Evolutionary conservation across 2,888 invertebrate species (phyloP).

Genomic region (Chrysolina americana): DNA sequence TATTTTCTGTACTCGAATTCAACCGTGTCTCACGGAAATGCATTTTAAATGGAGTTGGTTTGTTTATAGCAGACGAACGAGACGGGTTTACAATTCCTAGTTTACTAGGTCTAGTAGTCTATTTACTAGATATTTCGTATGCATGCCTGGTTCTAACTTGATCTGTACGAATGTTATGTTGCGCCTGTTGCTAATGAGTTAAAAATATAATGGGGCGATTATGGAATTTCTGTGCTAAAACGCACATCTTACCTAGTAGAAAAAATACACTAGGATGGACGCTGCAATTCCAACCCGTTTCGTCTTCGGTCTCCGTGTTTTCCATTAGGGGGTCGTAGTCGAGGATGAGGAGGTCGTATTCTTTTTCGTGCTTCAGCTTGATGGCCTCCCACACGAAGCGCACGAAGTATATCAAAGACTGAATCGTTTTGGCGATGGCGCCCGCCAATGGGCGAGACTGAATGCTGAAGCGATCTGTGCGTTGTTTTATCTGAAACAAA

Average conservation of each 20-base stretch:
- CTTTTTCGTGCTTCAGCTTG: conserved; percentile 66
- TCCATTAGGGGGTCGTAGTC: conserved; percentile 71
- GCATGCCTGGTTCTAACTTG: too few species aligned
- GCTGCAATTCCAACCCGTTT: conserved; percentile 76
- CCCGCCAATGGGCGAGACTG: conserved; percentile 16
- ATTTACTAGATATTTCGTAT: too few species aligned
- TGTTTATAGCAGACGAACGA: too few species aligned
- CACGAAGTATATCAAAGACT: conserved; percentile 46
- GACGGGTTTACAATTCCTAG: too few species aligned
- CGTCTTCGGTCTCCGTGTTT: conserved; percentile 72
- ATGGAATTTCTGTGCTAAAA: too few species aligned
- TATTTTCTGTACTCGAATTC: too few species aligned
- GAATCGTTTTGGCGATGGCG: conserved; percentile 44
- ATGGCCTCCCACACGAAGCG: conserved; percentile 53
- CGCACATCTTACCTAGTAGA: conserved; percentile 69
- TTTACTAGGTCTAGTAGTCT: too few species aligned
- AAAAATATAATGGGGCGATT: too few species aligned
- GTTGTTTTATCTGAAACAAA: conserved; percentile 26
- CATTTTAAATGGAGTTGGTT: too few species aligned
- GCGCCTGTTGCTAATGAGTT: too few species aligned
- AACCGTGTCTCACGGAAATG: too few species aligned
- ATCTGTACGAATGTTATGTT: too few species aligned
- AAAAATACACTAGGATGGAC: conserved; percentile 78
- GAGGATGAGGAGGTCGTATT: conserved; percentile 68
- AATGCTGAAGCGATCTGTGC: conserved; percentile 25